These are phyloP conservation scores for Hypanus sabinus DNA, from an alignment of 2,113 vertebrate genomes.

Conservation along the genomic window DNA sequence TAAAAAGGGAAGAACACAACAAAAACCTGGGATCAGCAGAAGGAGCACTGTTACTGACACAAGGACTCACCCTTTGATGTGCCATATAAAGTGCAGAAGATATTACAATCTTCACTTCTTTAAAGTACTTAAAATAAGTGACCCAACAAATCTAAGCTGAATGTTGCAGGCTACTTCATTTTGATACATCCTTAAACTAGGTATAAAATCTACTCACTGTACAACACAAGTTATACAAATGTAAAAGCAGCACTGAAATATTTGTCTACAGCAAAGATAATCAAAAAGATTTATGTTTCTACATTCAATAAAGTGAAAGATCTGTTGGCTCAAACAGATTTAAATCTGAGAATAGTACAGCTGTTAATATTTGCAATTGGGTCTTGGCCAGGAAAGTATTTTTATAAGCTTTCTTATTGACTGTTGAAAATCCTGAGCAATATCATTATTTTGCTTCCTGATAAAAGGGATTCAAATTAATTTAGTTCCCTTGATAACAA, in stretches of 20 bases:
- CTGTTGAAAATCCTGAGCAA: not conserved
- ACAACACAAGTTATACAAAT: not conserved
- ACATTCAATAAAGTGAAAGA: not conserved
- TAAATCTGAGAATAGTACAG: not conserved
- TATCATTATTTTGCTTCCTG: not conserved
- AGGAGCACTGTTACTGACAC: not conserved
- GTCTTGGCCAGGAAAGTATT: not conserved
- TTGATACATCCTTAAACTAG: not conserved
- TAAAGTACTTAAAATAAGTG: not conserved
- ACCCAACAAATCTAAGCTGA: not conserved
- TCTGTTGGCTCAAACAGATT: not conserved
- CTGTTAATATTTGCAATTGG: not conserved
- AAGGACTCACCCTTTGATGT: not conserved
- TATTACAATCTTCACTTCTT: not conserved
- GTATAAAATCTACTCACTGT: not conserved
- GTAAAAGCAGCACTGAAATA: not conserved
- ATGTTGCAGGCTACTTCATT: not conserved
- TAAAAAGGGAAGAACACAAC: not conserved
- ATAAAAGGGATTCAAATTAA: not conserved
- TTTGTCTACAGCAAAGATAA: not conserved
- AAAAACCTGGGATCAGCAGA: not conserved
- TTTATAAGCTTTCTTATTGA: not conserved
- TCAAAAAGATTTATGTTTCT: not conserved
- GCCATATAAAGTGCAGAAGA: too few species aligned
- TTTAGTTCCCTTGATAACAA: not conserved